A percentile compares a stretch with the other conserved stretches of the same genome.
Evolutionary conservation across 2,888 invertebrate genomes (phyloP).

Genomic region (Psylliodes chrysocephalus): DNA sequence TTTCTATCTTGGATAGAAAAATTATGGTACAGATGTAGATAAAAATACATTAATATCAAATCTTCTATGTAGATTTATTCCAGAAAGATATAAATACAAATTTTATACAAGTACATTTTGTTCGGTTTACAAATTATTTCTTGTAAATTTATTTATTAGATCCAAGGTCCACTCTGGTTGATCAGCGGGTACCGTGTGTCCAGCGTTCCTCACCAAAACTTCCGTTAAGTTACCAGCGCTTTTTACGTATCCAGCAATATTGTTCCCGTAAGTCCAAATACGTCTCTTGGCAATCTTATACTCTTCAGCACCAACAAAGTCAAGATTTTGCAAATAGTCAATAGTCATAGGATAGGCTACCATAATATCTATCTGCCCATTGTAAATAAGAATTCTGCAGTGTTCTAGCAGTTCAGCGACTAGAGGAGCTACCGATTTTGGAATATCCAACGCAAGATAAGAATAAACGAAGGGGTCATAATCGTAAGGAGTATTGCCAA

Average conservation of each 20-base stretch:
- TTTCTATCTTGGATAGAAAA: no score
- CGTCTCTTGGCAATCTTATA: constrained; percentile 75
- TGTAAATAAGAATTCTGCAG: constrained; percentile 83
- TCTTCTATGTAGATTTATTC: no score
- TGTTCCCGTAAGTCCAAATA: constrained; percentile 75
- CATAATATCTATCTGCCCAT: constrained; percentile 91
- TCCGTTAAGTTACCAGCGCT: constrained; percentile 78
- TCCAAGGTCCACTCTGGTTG: constrained; percentile 82
- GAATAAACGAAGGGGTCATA: constrained; percentile 72
- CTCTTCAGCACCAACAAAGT: constrained; percentile 73
- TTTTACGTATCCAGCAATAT: constrained; percentile 81
- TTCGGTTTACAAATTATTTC: no score
- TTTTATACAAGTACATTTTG: no score
- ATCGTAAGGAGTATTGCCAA: constrained; percentile 81
- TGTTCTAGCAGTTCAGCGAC: constrained; percentile 74
- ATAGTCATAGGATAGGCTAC: constrained; percentile 88
- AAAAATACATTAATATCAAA: no score
- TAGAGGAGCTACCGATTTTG: constrained; percentile 82
- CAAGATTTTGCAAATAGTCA: constrained; percentile 77
- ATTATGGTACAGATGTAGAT: no score
- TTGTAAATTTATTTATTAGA: constrained; percentile 76
- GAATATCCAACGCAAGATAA: constrained; percentile 79
- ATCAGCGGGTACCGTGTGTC: constrained; percentile 84
- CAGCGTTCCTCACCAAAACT: constrained; percentile 79
- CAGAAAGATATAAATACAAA: no score